A percentile compares a stretch with the other conserved stretches of the same genome.
These are phyloP conservation scores for Cephalotes varians DNA, from an alignment of 2,888 invertebrate genomes.

Conservation along the genomic window DNA sequence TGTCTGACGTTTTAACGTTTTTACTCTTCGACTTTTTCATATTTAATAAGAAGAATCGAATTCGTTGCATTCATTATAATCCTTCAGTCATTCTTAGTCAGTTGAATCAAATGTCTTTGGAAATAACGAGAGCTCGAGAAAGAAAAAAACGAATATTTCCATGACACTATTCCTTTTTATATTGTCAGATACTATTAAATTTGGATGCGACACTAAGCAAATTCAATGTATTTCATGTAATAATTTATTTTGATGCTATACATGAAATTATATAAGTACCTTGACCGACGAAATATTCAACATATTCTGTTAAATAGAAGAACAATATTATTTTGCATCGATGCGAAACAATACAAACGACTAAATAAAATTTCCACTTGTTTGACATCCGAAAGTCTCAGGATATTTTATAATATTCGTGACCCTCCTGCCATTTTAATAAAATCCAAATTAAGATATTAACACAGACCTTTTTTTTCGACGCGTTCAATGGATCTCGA, in stretches of 20 bases:
- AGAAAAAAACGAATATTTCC: not conserved
- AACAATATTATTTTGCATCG: not conserved
- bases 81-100: not conserved
- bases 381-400: not conserved
- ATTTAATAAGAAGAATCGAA: not conserved
- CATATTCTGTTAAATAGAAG: not conserved
- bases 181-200: not conserved
- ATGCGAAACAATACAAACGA: not conserved
- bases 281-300: too few species aligned
- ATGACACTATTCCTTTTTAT: not conserved
- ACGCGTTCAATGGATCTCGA: not conserved
- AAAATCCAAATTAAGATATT: not conserved
- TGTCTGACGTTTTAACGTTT: not conserved
- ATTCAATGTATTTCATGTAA: not conserved
- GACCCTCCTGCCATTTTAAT: not conserved
- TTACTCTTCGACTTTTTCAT: not conserved
- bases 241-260: not conserved
- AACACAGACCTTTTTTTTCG: not conserved
- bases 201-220: not conserved
- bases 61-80: conserved; percentile 4
- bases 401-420: not conserved
- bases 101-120: not conserved
- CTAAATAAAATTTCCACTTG: not conserved
- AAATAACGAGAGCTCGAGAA: not conserved
- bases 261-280: not conserved